Evolutionary conservation across 30 jellyfish, hydroid and myxozoan genomes (phyloP).

Genomic region (Pseudorhiza aurosa): DNA sequence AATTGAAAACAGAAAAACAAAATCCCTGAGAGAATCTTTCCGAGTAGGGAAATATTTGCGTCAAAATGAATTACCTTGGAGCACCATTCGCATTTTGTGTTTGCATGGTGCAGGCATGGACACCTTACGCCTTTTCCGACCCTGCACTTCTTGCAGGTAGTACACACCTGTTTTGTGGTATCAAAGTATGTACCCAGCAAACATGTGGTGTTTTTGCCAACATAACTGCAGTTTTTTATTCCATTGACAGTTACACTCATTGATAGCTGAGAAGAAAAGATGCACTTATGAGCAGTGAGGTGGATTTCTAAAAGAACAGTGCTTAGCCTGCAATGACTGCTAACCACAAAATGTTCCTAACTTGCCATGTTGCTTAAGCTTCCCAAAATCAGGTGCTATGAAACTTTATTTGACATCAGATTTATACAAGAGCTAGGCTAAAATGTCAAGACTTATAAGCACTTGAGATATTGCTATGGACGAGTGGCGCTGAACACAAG

Average conservation of each 20-base stretch:
- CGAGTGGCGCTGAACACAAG: too few species aligned
- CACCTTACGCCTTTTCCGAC: conserved; percentile 16
- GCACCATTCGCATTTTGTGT: conserved; percentile 15
- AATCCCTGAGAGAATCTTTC: not conserved
- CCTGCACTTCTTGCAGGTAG: not conserved
- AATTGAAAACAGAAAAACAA: not conserved
- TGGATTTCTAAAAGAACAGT: too few species aligned
- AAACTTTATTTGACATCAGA: too few species aligned
- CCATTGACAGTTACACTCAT: not conserved
- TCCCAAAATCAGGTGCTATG: too few species aligned
- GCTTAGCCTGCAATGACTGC: too few species aligned
- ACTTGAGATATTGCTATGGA: too few species aligned
- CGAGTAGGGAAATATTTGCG: too few species aligned
- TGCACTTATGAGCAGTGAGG: too few species aligned
- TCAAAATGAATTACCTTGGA: not conserved
- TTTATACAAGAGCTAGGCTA: too few species aligned
- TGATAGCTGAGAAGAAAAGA: not conserved
- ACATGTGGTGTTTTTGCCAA: not conserved
- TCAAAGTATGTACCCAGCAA: not conserved
- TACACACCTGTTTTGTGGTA: not conserved
- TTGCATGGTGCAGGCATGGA: not conserved
- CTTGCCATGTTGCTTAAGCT: too few species aligned
- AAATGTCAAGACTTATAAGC: too few species aligned
- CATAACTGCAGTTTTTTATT: not conserved
- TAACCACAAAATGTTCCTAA: too few species aligned